Base-by-base conservation (phyloP, 1,140 invertebrate genomes). In the Papilio dardanus region DNA sequence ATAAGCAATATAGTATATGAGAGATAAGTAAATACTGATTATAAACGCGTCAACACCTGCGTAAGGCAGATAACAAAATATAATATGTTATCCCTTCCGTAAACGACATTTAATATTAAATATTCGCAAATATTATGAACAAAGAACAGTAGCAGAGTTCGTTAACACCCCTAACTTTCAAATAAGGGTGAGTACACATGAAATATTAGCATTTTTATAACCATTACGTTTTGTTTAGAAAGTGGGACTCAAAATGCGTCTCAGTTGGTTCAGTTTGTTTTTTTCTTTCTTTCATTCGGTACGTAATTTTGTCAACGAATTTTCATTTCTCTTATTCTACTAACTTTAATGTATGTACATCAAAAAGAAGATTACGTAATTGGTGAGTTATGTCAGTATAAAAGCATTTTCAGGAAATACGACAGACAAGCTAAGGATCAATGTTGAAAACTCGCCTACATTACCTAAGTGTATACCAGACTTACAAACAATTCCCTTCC, bases 101-200 rank as follows among this genome's bases (percentile, higher is more conserved):
- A 79, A 81, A 81, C 81, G 71, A 14, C 80, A 84, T 87, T 86
- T 83, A 85, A 83, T 87, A 88, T 85, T 86, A 81, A 86, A 86
- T 75, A 85, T 81, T 87, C 77, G 85, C 83, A 87, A 87, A 86
- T 83, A 85, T 81, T 73, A 83, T 81, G 54, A 62, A 28, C 54
- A 28, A 62, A 62, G 54, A 62, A 62, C 54, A 62, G 54, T 62
- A 62, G 54, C 24, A n/a, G 54, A 28, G 24, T 62, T 62, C 24
- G 54, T 33, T 40, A 50, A 42, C 71, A 65, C 31, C 7, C 19
- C 68, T 66, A 21, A 76, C 21, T 62, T 28, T 30, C 10, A 28
- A 21, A 50, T 75, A 77, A 71, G 58, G 58, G 31, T 62, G 37
- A 40, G 28, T 75, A 33, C 75, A 81, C 50, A 58, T 28, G 71